Base-by-base conservation (phyloP, 2,113 vertebrate species). In the Gorsachius goisagi region DNA sequence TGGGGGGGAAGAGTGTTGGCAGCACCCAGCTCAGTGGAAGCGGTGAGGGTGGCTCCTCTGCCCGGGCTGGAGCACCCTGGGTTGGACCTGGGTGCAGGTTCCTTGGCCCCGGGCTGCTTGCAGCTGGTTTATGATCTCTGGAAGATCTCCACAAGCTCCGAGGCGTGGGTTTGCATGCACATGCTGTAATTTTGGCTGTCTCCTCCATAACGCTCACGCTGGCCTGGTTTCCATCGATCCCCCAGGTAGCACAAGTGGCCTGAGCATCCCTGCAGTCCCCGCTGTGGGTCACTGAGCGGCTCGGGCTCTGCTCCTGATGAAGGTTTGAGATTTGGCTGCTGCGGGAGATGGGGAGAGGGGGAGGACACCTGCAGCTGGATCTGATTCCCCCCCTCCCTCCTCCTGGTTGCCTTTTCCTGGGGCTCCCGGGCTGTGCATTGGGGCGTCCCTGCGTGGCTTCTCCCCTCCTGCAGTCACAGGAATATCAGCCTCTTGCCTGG, bases 271-370 rank as follows among this genome's bases (percentile, higher is more conserved):
- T 59, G 12, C 47, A 41, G 47, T 55, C 35, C 24, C 33, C 0
- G 1, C 41, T 12, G 35, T 0, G 1, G 55, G 64, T 93, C 58
- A 0, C 0, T 4, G 37, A 9, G 56, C 5, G 1, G 24, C 32
- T 87, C 24, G 3, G 15, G 30, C 27, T 86, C 50, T 53, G 8
- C 14, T 75, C 39, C 27, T 18, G 24, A 39, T 39, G 63, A 49
- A 49, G 30, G 11, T 37, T 81, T 87, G 32, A 24, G 15, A 19
- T 91, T 63, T 89, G 77, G 28, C 35, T 84, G 80, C 62, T 83
- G 49, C 41, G 52, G 17, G 12, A 55, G 30, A 5, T 53, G 60
- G 17, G 21, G 28, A 69, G 10, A 37, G 11, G 17, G 23, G 23
- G 7, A 71, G 15, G 44, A 85, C 5, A 49, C 11, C 10, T 33